Conservation (phyloP, 2,888 invertebrate species). For the Palloptera scutellata region DNA sequence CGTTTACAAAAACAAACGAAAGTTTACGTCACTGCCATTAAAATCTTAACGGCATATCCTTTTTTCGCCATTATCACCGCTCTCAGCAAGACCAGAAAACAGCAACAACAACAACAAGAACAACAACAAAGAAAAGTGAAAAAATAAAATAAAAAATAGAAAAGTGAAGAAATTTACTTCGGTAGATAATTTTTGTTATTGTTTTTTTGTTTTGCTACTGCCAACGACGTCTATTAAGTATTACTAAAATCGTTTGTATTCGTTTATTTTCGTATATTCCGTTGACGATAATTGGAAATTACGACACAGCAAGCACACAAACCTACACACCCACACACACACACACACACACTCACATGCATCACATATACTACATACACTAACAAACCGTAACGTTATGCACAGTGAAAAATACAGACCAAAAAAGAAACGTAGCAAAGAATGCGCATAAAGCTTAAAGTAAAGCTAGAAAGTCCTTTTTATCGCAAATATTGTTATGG, state of each 20-base stretch:
- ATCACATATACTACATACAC: not conserved
- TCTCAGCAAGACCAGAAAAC: not conserved
- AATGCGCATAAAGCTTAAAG: too few relatives aligned
- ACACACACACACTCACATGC: not conserved
- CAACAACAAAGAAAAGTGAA: not conserved
- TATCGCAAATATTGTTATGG: too few relatives aligned
- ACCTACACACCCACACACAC: too few relatives aligned
- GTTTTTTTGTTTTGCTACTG: constrained; percentile 13
- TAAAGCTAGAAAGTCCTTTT: too few relatives aligned
- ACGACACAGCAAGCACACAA: constrained; percentile 15
- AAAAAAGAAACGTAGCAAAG: too few relatives aligned
- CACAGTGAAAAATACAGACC: too few relatives aligned
- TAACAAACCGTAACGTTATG: too few relatives aligned
- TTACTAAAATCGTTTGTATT: constrained; percentile 20
- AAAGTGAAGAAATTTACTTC: not conserved
- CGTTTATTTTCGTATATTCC: constrained; percentile 21
- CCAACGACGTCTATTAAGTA: not conserved
- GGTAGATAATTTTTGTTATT: constrained; percentile 1
- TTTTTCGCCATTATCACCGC: too few relatives aligned
- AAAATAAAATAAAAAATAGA: not conserved
- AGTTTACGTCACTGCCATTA: too few relatives aligned
- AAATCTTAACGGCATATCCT: too few relatives aligned
- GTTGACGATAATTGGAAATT: constrained; percentile 26
- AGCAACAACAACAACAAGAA: not conserved
- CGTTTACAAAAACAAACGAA: too few relatives aligned